A percentile compares a stretch with the other conserved stretches of the same genome.
phyloP scores from a whole-genome alignment of 2,113 vertebrate genomes.

The Puffinus mauretanicus region DNA sequence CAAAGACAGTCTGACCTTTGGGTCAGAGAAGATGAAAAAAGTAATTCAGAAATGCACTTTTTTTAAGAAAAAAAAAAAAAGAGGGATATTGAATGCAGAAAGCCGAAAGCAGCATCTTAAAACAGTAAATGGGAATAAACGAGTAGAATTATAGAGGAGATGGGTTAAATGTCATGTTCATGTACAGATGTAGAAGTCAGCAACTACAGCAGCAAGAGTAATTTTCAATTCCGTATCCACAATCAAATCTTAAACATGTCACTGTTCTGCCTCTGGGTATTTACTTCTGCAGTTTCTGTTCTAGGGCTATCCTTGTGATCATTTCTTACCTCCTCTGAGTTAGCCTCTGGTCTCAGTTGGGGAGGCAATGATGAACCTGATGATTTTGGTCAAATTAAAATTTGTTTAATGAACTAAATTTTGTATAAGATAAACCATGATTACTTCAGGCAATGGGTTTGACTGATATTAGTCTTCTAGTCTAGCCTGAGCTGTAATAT shows the following conservation, averaged over 20 bases:
- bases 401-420: background rate
- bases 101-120: background rate
- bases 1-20: background rate
- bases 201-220: background rate
- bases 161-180: background rate
- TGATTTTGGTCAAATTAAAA: background rate
- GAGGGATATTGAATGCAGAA: background rate
- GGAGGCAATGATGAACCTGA: background rate
- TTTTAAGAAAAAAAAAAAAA: background rate
- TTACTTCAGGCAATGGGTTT: background rate
- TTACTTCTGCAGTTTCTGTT: background rate
- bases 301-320: background rate
- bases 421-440: background rate
- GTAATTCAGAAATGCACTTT: background rate
- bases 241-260: background rate
- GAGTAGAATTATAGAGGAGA: background rate
- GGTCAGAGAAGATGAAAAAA: background rate
- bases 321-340: background rate
- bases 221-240: background rate
- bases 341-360: background rate
- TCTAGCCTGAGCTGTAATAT: background rate
- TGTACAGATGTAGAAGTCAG: background rate
- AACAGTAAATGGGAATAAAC: background rate
- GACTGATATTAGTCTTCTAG: background rate
- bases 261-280: background rate